These are phyloP conservation scores for Borostomias antarcticus DNA, from an alignment of 2,797 vertebrate genomes.

Conservation along the genomic window DNA sequence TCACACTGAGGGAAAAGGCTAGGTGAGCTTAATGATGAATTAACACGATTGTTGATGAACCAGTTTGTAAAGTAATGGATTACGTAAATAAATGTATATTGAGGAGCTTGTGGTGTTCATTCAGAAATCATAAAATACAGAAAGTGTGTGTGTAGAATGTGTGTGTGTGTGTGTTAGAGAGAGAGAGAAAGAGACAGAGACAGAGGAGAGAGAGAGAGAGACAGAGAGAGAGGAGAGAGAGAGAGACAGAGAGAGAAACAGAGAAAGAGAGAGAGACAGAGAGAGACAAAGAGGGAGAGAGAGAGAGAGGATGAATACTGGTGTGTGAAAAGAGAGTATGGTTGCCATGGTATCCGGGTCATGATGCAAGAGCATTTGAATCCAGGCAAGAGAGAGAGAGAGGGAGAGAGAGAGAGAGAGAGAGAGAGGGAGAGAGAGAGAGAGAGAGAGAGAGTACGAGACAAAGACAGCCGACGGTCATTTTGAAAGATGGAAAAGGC, in stretches of 20 bases:
- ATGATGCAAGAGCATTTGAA: conserved; percentile 49
- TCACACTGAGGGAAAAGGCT: conserved; percentile 56
- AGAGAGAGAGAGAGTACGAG: too few relatives aligned
- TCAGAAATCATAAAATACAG: conserved; percentile 8
- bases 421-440: too few relatives aligned
- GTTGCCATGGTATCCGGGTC: conserved; percentile 67
- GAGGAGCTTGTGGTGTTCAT: conserved; percentile 39
- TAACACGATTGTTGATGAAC: conserved; percentile 58
- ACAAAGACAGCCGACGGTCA: conserved; percentile 40
- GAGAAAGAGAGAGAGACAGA: not conserved
- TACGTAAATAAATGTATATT: conserved; percentile 73
- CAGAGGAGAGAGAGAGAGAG: conserved; percentile 21
- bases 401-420: too few relatives aligned
- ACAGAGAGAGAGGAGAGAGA: conserved; percentile 3
- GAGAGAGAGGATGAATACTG: conserved; percentile 20
- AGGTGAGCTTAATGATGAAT: conserved; percentile 60
- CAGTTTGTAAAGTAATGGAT: conserved; percentile 62
- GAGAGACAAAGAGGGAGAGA: not conserved
- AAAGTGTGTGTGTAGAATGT: conserved; percentile 31
- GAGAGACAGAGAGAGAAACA: not conserved
- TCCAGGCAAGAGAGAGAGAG: conserved; percentile 37
- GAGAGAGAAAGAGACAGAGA: conserved; percentile 24
- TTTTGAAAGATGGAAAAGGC: conserved; percentile 44
- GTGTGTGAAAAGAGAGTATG: conserved; percentile 39
- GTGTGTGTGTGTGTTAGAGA: conserved; percentile 21